Base-by-base conservation (phyloP, 2,888 invertebrate genomes). In the Cryptocephalus primarius region DNA sequence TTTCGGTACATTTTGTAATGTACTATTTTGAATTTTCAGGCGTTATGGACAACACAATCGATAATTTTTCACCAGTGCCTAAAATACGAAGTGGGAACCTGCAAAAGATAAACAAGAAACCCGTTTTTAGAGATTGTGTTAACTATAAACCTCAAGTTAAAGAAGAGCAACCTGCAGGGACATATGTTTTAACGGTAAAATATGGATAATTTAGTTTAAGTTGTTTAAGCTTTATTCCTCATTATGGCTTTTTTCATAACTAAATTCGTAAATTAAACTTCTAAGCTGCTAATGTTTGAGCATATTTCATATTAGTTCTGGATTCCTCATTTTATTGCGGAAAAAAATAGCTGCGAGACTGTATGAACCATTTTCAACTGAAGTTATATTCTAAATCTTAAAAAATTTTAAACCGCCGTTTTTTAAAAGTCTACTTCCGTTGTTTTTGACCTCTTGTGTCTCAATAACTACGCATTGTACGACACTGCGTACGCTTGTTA, bases 61-160 rank as follows among this genome's bases (percentile, higher is more conserved):
- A 54, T 42, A 41, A 46, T 43, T 49, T 46, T 49, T 44, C 48
- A 32, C 12, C 40, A 43, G 38, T 49, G 22, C 49, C 46, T 32
- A 44, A 44, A 32, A 52, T 48, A 44, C 46, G 49, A 36, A 53
- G 48, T 44, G 52, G 42, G 51, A 47, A 48, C 36, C 53, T 50
- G 48, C 38, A 48, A 33, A 51, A 51, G 4, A 57, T 54, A n/a
- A 57, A 57, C 46, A 47, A 47, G 33, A 93, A 93, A 63, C 94
- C 94, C 1, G 79, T 84, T 50, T 93, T 94, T 70, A 80, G 79
- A 39, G 79, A 88, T 58, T 96, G 96, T 71, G 79, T 81, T 47
- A 77, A 75, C 58, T 94, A 94, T 71, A 82, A 79, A 60, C 90
- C 88, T 0, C 75, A 78, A 32, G 85, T 91, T 14, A 82, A 83